These are phyloP conservation scores for Rhagonycha lutea DNA, from an alignment of 2,888 invertebrate genomes.

Conservation along the genomic window DNA sequence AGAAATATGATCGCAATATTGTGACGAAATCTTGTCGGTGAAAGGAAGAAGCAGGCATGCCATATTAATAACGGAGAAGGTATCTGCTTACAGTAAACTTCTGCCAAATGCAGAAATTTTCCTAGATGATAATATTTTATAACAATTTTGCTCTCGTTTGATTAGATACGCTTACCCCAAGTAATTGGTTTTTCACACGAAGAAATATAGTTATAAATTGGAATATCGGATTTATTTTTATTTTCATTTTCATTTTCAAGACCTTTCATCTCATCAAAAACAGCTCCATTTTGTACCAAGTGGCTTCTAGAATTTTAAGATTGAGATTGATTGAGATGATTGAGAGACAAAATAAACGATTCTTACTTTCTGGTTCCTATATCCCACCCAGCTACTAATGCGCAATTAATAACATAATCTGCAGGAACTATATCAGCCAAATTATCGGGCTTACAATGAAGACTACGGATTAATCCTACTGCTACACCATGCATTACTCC, in stretches of 20 bases:
- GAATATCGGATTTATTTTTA: not conserved
- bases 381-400: slow-evolving; percentile 63
- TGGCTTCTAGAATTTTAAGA: not conserved
- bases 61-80: slow-evolving; percentile 62
- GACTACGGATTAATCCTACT: slow-evolving; percentile 73
- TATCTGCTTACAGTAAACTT: slow-evolving; percentile 57
- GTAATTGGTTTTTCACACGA: slow-evolving; percentile 28
- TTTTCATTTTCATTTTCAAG: not conserved
- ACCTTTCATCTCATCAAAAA: not conserved
- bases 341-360: not conserved
- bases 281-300: not conserved
- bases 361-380: slow-evolving; percentile 48
- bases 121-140: slow-evolving; percentile 65
- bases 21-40: slow-evolving; percentile 48
- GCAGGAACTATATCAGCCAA: slow-evolving; percentile 78
- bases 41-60: slow-evolving; percentile 44
- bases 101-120: slow-evolving; percentile 62
- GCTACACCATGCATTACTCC: slow-evolving; percentile 74
- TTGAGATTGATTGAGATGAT: not conserved
- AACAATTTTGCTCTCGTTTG: not conserved
- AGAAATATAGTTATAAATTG: slow-evolving; percentile 17
- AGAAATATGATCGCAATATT: slow-evolving; percentile 58
- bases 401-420: slow-evolving; percentile 65
- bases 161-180: slow-evolving; percentile 32
- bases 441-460: slow-evolving; percentile 70